Conservation (phyloP, 2,113 vertebrate species). For the Pollimyrus isidori region DNA sequence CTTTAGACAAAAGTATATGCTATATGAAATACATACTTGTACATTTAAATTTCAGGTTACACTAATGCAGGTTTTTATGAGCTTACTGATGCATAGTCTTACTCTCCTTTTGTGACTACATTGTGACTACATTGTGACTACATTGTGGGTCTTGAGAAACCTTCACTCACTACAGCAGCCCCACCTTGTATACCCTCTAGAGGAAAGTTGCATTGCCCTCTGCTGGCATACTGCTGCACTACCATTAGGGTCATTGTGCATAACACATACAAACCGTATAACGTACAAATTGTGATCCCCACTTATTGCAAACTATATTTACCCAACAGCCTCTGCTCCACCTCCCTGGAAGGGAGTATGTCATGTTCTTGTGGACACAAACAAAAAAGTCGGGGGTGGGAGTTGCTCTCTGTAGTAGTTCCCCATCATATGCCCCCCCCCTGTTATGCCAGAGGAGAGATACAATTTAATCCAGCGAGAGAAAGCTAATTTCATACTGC, state of each 20-base stretch:
- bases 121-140: background rate
- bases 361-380: too few relatives aligned
- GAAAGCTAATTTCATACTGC: constrained; percentile 44
- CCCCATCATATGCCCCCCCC: background rate
- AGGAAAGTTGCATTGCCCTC: background rate
- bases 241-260: background rate
- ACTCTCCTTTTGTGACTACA: background rate
- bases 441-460: constrained; percentile 30
- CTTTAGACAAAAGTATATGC: background rate
- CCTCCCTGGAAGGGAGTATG: background rate
- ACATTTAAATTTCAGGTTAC: background rate
- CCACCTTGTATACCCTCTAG: background rate
- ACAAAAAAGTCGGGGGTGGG: background rate
- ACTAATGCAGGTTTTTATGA: background rate
- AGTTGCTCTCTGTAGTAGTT: background rate
- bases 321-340: background rate
- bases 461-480: constrained; percentile 57
- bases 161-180: background rate
- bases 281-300: background rate
- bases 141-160: background rate
- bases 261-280: background rate
- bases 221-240: background rate
- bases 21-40: background rate
- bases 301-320: background rate
- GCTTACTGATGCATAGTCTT: background rate